Base-by-base conservation (phyloP, 2,888 invertebrate species). In the Eupithecia tripunctaria region DNA sequence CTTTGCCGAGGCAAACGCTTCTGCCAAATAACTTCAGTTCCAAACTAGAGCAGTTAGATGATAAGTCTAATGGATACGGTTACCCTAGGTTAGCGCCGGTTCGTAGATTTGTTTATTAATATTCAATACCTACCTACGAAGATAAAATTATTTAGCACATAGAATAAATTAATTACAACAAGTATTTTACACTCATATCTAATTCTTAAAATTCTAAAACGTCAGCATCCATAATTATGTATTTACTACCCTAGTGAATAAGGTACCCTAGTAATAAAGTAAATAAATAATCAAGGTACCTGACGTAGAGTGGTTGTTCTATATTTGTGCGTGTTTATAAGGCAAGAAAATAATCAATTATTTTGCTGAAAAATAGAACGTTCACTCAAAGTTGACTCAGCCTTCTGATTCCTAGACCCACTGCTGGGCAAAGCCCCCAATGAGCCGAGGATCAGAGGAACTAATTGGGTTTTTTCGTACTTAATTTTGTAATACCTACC, bases 21-120 rank as follows among this genome's bases (percentile, higher is more conserved):
- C 63, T 74, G 73, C 81, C 85, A 73, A 81, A 82, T 72, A 86
- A 86, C 59, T 82, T 81, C 51, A 90, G 83, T 72, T 85, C 91
- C 68, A 89, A 86, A 76, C 75, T 94, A 80, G 94, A 94, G 84
- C 86, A 91, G 51, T 85, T 93, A 56, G 88, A 91, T 43, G 85
- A 82, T 43, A 85, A 78, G 75, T 67, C 75, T 10, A 85, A 80
- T 75, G 80, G 71, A 67, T 82, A 84, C 51, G 93, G 93, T 14
- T 93, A 92, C 74, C 81, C 87, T 14, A 90, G 86, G 80, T 80
- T 82, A n/a, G 81, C 79, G 27, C 91, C 92, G 36, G 75, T 84
- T 2, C 88, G 86, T 51, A 84, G 86, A 71, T 92, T 91, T 81
- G 74, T 81, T 41, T 86, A 84, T 81, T 88, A 84, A 74, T 18